Conservation (phyloP, 2,797 vertebrate genomes). For the Psittacula derbiana region DNA sequence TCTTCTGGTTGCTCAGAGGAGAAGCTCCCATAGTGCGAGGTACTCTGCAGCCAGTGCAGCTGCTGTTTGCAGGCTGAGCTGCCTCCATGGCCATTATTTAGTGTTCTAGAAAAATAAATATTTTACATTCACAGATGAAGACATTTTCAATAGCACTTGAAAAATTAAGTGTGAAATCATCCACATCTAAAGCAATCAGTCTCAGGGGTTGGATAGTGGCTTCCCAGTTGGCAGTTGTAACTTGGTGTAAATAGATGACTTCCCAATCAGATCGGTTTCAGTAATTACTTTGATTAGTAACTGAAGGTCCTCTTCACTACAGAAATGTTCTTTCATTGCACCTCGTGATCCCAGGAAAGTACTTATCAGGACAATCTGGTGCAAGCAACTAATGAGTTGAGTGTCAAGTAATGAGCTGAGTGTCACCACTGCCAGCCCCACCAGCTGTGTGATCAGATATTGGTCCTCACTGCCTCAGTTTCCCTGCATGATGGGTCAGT, state of each 20-base stretch:
- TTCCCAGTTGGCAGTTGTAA: background rate
- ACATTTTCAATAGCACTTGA: constrained; percentile 31
- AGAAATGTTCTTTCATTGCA: background rate
- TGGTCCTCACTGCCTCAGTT: background rate
- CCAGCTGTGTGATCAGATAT: rapidly evolving
- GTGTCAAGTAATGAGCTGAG: rapidly evolving
- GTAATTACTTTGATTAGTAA: constrained; percentile 7
- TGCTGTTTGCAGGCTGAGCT: background rate
- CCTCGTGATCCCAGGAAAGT: background rate
- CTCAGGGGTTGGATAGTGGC: background rate
- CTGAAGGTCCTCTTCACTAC: background rate
- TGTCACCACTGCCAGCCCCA: background rate
- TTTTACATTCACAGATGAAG: constrained; percentile 21
- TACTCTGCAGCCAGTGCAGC: background rate
- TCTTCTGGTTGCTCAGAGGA: background rate
- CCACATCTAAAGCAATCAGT: background rate
- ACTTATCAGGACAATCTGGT: background rate
- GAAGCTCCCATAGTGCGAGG: rapidly evolving
- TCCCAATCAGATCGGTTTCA: constrained; percentile 33
- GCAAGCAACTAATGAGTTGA: rapidly evolving
- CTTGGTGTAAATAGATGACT: constrained; percentile 27
- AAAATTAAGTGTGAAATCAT: constrained; percentile 16
- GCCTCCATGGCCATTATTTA: background rate
- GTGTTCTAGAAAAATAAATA: constrained; percentile 26
- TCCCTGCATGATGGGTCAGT: background rate